phyloP scores from a whole-genome alignment of 2,113 vertebrate species.

The Athene cunicularia region DNA sequence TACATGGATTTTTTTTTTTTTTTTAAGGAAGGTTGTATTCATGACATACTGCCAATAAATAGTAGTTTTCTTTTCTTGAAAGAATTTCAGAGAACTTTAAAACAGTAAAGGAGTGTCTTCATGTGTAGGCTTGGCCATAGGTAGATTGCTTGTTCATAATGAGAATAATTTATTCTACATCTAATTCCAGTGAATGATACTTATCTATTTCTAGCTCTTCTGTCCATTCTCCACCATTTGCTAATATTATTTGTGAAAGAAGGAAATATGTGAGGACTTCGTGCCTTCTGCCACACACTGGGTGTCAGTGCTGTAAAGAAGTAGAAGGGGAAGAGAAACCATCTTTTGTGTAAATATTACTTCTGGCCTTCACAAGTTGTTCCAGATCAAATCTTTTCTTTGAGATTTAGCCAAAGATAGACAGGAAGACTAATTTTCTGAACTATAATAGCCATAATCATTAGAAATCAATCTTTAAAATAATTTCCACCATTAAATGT shows the following conservation, averaged over 20 bases:
- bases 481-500: background rate
- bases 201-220: background rate
- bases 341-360: background rate
- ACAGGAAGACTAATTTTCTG: background rate
- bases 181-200: background rate
- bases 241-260: background rate
- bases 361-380: background rate
- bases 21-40: background rate
- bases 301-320: background rate
- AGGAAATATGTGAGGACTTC: background rate
- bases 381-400: background rate
- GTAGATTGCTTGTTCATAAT: background rate
- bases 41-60: background rate
- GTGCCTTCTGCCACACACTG: background rate
- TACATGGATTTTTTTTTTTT: background rate
- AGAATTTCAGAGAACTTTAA: background rate
- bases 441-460: background rate
- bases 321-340: background rate
- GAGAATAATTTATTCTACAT: background rate
- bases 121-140: background rate
- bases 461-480: constrained; percentile 3
- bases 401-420: background rate
- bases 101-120: background rate
- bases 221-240: background rate
- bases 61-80: background rate